Evolutionary conservation across 2,113 vertebrate genomes (phyloP), one percentile per base, ranked within the genome.

Genomic region (Rallus limicola): DNA sequence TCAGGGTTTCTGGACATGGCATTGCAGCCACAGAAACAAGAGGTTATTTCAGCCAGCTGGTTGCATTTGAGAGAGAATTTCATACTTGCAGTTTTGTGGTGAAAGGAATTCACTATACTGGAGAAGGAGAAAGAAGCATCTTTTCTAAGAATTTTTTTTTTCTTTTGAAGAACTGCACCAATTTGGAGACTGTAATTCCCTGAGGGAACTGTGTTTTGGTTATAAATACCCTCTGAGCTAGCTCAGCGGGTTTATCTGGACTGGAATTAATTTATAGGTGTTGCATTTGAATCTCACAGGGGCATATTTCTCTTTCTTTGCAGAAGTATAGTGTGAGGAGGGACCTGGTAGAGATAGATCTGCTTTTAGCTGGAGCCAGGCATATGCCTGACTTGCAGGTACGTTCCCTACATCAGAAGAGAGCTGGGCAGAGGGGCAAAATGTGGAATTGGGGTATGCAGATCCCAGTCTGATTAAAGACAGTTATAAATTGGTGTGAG

Each of bases 171-270:
- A 82, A 80, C 88, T 88, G 70, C 14, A 62, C 44, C 85, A 63
- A 76, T 91, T 85, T 93, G 88, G 75, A 87, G 55, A 44, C 78
- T 69, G 25, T 59, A 85, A 80, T 93, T 93, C 85, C 58, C 85
- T 5, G 34, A 58, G 82, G 82, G 93, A 95, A 33, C 68, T 38
- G 7, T 85, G 74, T 52, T 46, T 93, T 5, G 0, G 38, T 88
- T 97, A 76, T 72, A 93, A 85, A 94, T 94, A 91, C 21, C 33
- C 85, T 67, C 63, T 38, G 70, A 88, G 70, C 31, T 76, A 72
- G 21, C 75, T 91, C 83, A 85, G 85, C 10, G 9, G 53, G 44
- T 69, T 92, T 92, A 69, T 87, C 82, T 92, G 58, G 34, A 36
- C 75, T 85, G 53, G 42, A 34, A 72, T 44, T 79, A 77, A 82